A percentile compares a stretch with the other conserved stretches of the same genome.
Evolutionary conservation across 2,797 vertebrate species (phyloP).

Genomic region (Steatocranus sp.): DNA sequence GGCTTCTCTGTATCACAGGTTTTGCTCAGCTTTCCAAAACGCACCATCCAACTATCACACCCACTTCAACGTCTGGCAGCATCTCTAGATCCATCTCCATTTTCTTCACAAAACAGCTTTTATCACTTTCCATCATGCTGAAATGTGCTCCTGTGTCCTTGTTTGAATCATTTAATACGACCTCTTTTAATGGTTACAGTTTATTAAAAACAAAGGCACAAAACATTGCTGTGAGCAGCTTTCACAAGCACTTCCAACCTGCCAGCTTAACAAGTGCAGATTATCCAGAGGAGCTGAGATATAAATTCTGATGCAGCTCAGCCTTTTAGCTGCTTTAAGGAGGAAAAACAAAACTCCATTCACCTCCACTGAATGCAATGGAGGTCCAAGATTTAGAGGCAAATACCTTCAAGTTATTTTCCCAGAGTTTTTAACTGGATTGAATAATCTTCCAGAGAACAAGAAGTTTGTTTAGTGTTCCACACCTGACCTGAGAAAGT

Average conservation of each 20-base stretch:
- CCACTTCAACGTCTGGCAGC: background rate
- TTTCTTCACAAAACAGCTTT: background rate
- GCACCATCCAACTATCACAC: background rate
- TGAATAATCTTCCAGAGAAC: background rate
- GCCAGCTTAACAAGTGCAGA: background rate
- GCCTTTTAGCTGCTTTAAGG: background rate
- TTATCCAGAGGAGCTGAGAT: background rate
- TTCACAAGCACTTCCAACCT: background rate
- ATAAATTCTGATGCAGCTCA: background rate
- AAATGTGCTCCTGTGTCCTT: background rate
- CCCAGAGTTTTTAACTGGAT: background rate
- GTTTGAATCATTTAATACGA: background rate
- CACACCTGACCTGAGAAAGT: background rate
- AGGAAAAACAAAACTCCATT: background rate
- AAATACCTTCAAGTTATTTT: background rate
- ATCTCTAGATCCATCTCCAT: background rate
- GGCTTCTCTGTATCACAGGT: background rate
- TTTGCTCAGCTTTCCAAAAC: background rate
- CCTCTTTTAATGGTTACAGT: background rate
- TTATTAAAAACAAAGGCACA: background rate
- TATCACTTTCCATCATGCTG: background rate
- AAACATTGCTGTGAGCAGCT: background rate
- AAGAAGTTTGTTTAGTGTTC: background rate
- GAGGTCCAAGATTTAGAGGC: background rate
- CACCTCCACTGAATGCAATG: background rate